A percentile compares a stretch with the other conserved stretches of the same genome.
These are phyloP conservation scores for Apis cerana DNA, from an alignment of 1,140 invertebrate genomes.

Conservation along the genomic window DNA sequence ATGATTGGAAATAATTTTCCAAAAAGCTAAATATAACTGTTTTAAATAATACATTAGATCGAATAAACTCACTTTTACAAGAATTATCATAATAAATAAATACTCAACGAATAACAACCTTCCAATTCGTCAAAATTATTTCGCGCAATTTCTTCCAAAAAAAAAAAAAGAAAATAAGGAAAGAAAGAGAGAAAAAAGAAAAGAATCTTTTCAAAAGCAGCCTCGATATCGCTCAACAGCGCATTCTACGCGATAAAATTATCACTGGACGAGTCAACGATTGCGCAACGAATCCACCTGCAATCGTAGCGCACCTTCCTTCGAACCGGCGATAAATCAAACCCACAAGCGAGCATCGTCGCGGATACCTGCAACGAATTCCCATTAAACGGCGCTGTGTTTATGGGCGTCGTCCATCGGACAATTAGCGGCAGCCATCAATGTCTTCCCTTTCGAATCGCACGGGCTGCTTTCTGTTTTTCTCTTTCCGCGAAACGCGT, in stretches of 20 bases:
- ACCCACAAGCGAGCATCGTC: not conserved
- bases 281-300: constrained; percentile 14
- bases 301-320: not conserved
- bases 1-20: too few species aligned
- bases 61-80: too few species aligned
- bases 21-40: too few species aligned
- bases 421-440: constrained; percentile 65
- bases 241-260: constrained; percentile 7
- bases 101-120: too few species aligned
- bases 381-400: constrained; percentile 15
- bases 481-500: constrained; percentile 47
- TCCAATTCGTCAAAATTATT: not conserved
- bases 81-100: too few species aligned
- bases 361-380: constrained; percentile 13
- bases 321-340: constrained; percentile 20
- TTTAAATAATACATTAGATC: too few species aligned
- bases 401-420: constrained; percentile 44
- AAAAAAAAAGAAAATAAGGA: not conserved
- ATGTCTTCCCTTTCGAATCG: constrained; percentile 11
- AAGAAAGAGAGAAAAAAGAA: too few species aligned
- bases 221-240: not conserved
- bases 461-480: not conserved
- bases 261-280: not conserved
- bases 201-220: not conserved
- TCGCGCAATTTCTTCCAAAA: not conserved